These are phyloP conservation scores for Lasioglossum albipes DNA, from an alignment of 1,140 invertebrate genomes.

Conservation along the genomic window DNA sequence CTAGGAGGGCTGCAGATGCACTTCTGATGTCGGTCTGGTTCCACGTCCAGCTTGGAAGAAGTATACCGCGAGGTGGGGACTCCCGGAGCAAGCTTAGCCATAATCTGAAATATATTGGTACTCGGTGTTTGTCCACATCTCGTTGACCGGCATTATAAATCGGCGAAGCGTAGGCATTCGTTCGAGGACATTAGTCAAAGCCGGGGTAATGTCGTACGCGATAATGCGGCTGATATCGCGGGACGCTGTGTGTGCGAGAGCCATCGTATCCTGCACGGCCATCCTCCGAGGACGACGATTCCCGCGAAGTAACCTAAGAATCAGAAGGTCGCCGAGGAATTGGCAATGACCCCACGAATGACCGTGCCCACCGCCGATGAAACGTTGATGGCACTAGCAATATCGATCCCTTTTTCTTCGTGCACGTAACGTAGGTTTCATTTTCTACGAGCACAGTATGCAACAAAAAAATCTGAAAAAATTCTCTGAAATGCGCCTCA, in stretches of 20 bases:
- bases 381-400: slow-evolving; percentile 27
- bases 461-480: no score
- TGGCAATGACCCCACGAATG: slow-evolving; percentile 54
- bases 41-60: slow-evolving; percentile 46
- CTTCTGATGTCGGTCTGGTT: slow-evolving; percentile 74
- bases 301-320: slow-evolving; percentile 60
- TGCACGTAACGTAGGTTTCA: no score
- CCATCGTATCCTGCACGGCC: slow-evolving; percentile 20
- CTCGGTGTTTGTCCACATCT: slow-evolving; percentile 79
- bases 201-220: slow-evolving; percentile 76
- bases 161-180: slow-evolving; percentile 79
- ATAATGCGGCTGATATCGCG: slow-evolving; percentile 78
- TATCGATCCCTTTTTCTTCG: slow-evolving; percentile 3
- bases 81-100: slow-evolving; percentile 66
- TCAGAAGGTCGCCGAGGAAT: slow-evolving; percentile 65
- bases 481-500: no score
- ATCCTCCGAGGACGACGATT: neutral
- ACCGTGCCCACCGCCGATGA: slow-evolving; percentile 18
- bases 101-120: slow-evolving; percentile 81
- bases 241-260: slow-evolving; percentile 62
- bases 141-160: slow-evolving; percentile 80
- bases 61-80: slow-evolving; percentile 28
- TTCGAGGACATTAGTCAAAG: slow-evolving; percentile 80
- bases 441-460: no score
- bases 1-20: slow-evolving; percentile 65